Evolutionary conservation across 2,888 invertebrate species (phyloP).

Genomic region (Cylloceria caligata): DNA sequence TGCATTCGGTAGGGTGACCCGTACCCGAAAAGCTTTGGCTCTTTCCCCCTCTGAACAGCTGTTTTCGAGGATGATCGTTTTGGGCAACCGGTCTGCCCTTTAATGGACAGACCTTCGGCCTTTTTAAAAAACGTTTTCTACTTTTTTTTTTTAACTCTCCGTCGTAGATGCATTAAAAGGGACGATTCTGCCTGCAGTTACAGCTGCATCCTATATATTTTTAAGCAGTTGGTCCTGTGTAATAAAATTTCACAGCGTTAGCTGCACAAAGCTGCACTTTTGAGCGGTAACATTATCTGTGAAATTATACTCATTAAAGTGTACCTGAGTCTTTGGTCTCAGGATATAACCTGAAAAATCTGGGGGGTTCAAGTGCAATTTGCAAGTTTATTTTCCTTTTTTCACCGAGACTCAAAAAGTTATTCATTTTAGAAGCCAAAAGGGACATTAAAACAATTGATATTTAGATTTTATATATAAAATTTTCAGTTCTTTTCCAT

Average conservation of each 20-base stretch:
- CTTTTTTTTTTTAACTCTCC: too few relatives aligned
- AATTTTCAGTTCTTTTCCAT: too few relatives aligned
- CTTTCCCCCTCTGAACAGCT: slow-evolving; percentile 38
- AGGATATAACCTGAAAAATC: not conserved
- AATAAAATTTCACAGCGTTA: not conserved
- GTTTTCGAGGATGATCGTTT: slow-evolving; percentile 49
- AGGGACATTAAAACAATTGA: too few relatives aligned
- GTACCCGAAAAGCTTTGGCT: slow-evolving; percentile 5
- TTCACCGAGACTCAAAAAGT: not conserved
- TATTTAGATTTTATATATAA: too few relatives aligned
- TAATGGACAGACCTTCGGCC: slow-evolving; percentile 22
- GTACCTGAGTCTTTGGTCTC: not conserved
- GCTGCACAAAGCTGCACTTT: not conserved
- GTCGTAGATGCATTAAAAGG: slow-evolving; percentile 23
- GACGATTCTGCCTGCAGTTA: slow-evolving; percentile 3
- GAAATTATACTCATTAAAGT: not conserved
- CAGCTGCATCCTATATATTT: not conserved
- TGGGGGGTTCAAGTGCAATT: not conserved
- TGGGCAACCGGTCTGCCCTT: slow-evolving; percentile 42
- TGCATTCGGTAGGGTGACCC: slow-evolving; percentile 13
- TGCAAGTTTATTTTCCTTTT: not conserved
- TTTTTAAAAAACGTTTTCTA: slow-evolving; percentile 30
- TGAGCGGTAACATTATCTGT: not conserved
- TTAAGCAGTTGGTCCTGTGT: not conserved
- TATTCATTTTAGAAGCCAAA: too few relatives aligned